These are phyloP conservation scores for Cheilosia vulpina DNA, from an alignment of 2,888 invertebrate genomes.

Conservation along the genomic window DNA sequence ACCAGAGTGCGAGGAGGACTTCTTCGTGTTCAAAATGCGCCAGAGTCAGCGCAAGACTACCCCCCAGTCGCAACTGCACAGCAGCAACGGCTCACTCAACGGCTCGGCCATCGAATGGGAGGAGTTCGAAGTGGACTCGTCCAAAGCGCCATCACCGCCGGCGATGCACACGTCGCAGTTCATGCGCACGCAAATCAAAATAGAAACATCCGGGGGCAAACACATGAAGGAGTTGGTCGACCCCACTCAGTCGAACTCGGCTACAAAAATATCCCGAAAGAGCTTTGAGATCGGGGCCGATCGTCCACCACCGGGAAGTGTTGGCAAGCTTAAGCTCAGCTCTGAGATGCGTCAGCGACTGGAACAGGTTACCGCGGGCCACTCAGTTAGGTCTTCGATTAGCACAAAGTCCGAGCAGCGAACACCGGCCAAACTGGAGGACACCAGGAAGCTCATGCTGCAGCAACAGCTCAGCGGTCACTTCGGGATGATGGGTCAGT, in stretches of 20 bases:
- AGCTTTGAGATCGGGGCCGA: constrained; percentile 93
- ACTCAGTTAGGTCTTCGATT: constrained; percentile 91
- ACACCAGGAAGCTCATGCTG: constrained; percentile 92
- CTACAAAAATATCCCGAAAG: constrained; percentile 82
- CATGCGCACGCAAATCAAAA: constrained; percentile 79
- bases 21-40: constrained; percentile 94
- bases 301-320: constrained; percentile 92
- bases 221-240: constrained; percentile 44
- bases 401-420: constrained; percentile 89
- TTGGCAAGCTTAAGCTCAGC: constrained; percentile 94
- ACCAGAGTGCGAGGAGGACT: constrained; percentile 91
- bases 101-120: constrained; percentile 91
- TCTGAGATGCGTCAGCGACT: constrained; percentile 95
- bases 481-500: constrained; percentile 77
- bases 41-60: constrained; percentile 92
- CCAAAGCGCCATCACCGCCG: constrained; percentile 80
- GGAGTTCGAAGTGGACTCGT: constrained; percentile 90
- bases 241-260: constrained; percentile 25
- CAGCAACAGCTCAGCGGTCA: constrained; percentile 91
- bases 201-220: constrained; percentile 78
- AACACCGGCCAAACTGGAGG: constrained; percentile 92
- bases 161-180: constrained; percentile 77
- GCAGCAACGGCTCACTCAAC: constrained; percentile 80
- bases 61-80: constrained; percentile 85
- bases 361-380: constrained; percentile 94